Percentiles rank a stretch among this genome's conserved stretches.
These are phyloP conservation scores for Egretta garzetta DNA, from an alignment of 2,113 vertebrate species.

Conservation along the genomic window DNA sequence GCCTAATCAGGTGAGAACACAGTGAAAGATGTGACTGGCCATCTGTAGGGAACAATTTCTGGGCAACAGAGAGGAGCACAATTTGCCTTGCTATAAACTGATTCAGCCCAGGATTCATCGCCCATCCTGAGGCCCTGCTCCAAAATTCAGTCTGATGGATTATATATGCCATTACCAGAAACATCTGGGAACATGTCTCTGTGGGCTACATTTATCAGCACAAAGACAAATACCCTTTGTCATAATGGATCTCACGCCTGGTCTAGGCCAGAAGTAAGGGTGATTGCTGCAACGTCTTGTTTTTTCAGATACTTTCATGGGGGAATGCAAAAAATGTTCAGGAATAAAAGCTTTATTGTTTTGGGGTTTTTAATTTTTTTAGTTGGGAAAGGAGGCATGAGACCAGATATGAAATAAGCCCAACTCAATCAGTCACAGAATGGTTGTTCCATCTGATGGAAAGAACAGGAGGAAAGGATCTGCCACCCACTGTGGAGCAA, in stretches of 20 bases:
- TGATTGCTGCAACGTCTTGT: not conserved
- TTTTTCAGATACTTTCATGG: not conserved
- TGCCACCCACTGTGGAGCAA: not conserved
- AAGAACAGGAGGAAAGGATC: not conserved
- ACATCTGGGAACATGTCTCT: not conserved
- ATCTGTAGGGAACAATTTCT: not conserved
- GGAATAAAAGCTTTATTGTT: not conserved
- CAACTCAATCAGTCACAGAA: not conserved
- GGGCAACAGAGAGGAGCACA: not conserved
- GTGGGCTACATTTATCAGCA: not conserved
- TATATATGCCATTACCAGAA: not conserved
- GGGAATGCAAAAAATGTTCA: not conserved
- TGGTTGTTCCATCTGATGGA: not conserved
- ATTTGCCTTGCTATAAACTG: not conserved
- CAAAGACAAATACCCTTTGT: not conserved
- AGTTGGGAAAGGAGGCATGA: not conserved
- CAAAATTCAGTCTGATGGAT: slow-evolving; percentile 31
- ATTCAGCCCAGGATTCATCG: not conserved
- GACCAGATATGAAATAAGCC: not conserved
- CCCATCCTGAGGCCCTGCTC: not conserved
- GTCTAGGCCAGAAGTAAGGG: not conserved
- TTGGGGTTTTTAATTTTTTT: not conserved
- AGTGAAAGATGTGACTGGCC: not conserved
- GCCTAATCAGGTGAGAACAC: slow-evolving; percentile 6
- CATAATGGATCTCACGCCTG: not conserved